Percentiles rank a stretch among this genome's conserved stretches.
Conservation (phyloP, 2,888 invertebrate genomes). For the Sphaerophoria rueppellii region DNA sequence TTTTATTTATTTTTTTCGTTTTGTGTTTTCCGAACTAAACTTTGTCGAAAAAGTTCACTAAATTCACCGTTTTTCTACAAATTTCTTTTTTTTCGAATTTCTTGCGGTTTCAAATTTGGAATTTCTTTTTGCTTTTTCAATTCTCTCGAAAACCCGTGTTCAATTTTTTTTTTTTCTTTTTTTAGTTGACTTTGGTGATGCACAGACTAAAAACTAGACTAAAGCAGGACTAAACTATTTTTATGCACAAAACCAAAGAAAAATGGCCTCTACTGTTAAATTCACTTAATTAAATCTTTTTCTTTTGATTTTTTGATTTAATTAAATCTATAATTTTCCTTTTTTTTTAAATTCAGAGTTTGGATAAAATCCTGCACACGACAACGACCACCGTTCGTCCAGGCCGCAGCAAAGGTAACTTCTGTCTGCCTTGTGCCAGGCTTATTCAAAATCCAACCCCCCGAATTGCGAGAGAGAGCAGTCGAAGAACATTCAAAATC, state of each 20-base stretch:
- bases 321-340: constrained; percentile 42
- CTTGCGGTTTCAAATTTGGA: constrained; percentile 59
- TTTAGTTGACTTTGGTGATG: constrained; percentile 30
- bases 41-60: constrained; percentile 60
- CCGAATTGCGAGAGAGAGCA: constrained; percentile 57
- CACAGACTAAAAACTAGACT: constrained; percentile 31
- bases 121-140: constrained; percentile 50
- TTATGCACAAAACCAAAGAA: constrained; percentile 57
- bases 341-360: constrained; percentile 55
- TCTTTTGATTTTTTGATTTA: constrained; percentile 5
- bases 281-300: constrained; percentile 23
- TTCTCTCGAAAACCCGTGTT: constrained; percentile 67
- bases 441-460: constrained; percentile 75
- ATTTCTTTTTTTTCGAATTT: constrained; percentile 14
- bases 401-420: constrained; percentile 83
- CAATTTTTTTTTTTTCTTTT: neutral
- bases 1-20: constrained; percentile 32
- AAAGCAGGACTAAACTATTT: constrained; percentile 49
- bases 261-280: constrained; percentile 69
- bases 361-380: constrained; percentile 74
- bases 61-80: constrained; percentile 8
- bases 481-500: constrained; percentile 51
- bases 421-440: constrained; percentile 79
- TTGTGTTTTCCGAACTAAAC: constrained; percentile 34
- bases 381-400: constrained; percentile 82